Evolutionary conservation across 2,113 vertebrate species (phyloP), one percentile per base, ranked within the genome.

Genomic region (Romanogobio albipinnatus): DNA sequence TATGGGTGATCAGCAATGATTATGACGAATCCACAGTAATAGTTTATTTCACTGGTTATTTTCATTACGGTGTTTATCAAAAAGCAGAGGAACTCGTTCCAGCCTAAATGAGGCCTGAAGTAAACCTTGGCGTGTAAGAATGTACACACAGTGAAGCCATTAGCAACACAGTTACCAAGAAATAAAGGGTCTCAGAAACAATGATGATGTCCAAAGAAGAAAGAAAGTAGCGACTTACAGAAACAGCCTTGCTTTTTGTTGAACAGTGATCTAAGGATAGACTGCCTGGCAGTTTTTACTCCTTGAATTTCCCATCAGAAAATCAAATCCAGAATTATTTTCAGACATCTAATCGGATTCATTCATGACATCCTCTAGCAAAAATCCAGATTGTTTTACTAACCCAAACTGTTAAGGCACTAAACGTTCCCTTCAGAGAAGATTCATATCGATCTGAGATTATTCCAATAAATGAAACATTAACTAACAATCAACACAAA

Each of bases 301-400:
- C 86, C 86, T 91, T 91, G 84, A 89, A 91, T 86, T 87, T 91
- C 90, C 89, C 90, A 91, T 90, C 89, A 92, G 84, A 86, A 91
- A 91, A 85, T 86, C 84, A 88, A 90, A 87, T 73, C 76, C 83
- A 91, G 91, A 89, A 88, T 86, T 84, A 89, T 89, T 87, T 76
- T 87, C 84, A 88, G 78, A 84, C 84, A 89, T 88, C 86, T 62
- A 90, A 86, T 92, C 87, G 86, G 9, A 85, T 36, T 84, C 84
- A 84, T 83, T 91, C 84, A 84, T 85, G 56, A 84, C 81, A 87
- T 86, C 10, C 79, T 87, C 76, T 49, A 51, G 29, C 53, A 62
- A 56, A 82, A 83, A 82, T 73, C 64, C 53, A 10, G 36, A 58
- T 29, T 14, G 79, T 74, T 82, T 51, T 78, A n/a, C n/a, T 78